These are phyloP conservation scores for Hylaeus volcanicus DNA, from an alignment of 1,140 invertebrate genomes.

Conservation along the genomic window DNA sequence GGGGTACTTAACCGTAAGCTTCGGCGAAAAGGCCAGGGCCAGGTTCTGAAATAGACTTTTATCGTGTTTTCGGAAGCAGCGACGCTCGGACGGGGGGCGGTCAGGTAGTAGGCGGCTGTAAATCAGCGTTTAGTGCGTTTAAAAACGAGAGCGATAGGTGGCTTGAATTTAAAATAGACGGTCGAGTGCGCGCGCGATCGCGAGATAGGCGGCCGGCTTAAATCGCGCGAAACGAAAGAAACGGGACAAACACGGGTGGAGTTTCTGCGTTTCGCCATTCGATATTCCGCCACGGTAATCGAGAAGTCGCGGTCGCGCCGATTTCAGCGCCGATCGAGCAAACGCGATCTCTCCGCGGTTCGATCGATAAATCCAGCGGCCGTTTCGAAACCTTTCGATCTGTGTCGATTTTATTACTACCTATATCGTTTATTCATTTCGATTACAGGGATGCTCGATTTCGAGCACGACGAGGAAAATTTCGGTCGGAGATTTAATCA, in stretches of 20 bases:
- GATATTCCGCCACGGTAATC: conserved; percentile 22
- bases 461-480: background rate
- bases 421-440: too few relatives aligned
- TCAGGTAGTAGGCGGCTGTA: conserved; percentile 35
- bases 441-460: too few relatives aligned
- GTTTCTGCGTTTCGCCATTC: conserved; percentile 21
- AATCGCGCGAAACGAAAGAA: conserved; percentile 46
- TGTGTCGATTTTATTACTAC: too few relatives aligned
- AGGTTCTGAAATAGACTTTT: conserved; percentile 55
- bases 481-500: conserved; percentile 27
- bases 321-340: background rate
- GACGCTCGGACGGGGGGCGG: conserved; percentile 18
- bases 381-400: conserved; percentile 12
- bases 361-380: background rate
- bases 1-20: conserved; percentile 33
- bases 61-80: conserved; percentile 51
- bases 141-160: conserved; percentile 62
- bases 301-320: conserved; percentile 8
- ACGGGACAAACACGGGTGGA: background rate
- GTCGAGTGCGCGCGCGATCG: conserved; percentile 5
- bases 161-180: conserved; percentile 63
- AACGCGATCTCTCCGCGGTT: background rate
- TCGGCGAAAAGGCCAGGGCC: conserved; percentile 44
- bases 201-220: conserved; percentile 18
- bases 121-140: conserved; percentile 64